Conservation (phyloP, 2,888 invertebrate species). For the Tipula helvola region DNA sequence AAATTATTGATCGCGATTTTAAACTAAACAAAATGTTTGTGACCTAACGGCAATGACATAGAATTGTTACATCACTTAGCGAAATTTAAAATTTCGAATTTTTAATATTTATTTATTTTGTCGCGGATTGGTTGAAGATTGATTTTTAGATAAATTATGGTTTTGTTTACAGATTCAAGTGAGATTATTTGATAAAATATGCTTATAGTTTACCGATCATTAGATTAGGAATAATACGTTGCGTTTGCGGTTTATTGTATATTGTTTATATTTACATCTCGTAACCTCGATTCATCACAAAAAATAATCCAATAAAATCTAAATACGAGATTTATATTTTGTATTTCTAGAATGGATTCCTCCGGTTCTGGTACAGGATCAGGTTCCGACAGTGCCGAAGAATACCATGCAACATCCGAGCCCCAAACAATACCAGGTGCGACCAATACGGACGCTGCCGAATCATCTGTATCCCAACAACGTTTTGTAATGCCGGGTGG, state of each 20-base stretch:
- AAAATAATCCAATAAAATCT: too few relatives aligned
- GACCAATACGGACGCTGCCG: conserved; percentile 24
- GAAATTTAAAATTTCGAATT: background rate
- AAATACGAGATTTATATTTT: background rate
- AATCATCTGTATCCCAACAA: conserved; percentile 12
- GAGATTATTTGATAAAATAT: too few relatives aligned
- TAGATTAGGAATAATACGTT: too few relatives aligned
- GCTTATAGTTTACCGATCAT: too few relatives aligned
- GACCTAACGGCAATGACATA: background rate
- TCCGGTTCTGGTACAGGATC: conserved; percentile 20
- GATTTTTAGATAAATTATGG: too few relatives aligned
- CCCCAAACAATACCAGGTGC: conserved; percentile 25
- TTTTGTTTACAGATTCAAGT: too few relatives aligned
- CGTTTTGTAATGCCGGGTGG: conserved; percentile 31
- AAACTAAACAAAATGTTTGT: background rate
- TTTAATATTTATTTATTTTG: background rate
- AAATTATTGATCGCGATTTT: background rate
- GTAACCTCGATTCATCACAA: too few relatives aligned
- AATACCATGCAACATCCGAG: conserved; percentile 19
- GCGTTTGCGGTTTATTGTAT: too few relatives aligned
- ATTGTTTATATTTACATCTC: too few relatives aligned
- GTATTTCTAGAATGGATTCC: conserved; percentile 20
- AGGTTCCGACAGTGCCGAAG: conserved; percentile 17
- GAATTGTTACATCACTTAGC: background rate
- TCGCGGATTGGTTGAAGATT: too few relatives aligned